Evolutionary conservation across 1,140 invertebrate genomes (phyloP), one percentile per base, ranked within the genome.

Genomic region (Neodiprion pinetum): DNA sequence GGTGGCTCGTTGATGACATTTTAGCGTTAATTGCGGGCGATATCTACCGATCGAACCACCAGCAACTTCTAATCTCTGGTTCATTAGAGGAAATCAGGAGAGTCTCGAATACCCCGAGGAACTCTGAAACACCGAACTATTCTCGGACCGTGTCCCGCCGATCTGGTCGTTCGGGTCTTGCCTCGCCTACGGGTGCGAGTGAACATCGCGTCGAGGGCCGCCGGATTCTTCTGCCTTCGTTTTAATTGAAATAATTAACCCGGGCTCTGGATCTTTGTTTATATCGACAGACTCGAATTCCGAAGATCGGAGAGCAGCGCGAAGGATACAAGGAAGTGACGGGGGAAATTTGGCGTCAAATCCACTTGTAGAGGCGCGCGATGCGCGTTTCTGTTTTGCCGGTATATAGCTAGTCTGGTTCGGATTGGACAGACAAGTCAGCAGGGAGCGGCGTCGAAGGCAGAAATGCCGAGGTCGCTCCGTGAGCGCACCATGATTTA

Each of bases 401-500:
- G 28, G 28, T 40, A 40, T 40, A 61, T 61, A 61, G 53, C 4
- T 17, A 17, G 53, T 17, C 53, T 9, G n/a, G 53, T 12, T 61
- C 53, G 53, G 53, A 61, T 17, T 61, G 53, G 53, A 61, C 53
- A 61, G 53, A 61, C 53, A 61, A 61, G 53, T 70, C 73, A 76
- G 78, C 73, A 79, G 76, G 70, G 76, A 72, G 67, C 77, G 72
- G 74, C 71, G 74, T 68, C 73, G 66, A 68, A 72, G 74, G 80
- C 73, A 83, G 80, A 84, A 85, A 85, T 84, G 81, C 80, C 79
- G 80, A 80, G 80, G 80, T 80, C 78, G 76, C 50, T 72, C 74
- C 72, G 76, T 70, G 76, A 76, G 75, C 80, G 77, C 79, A 68
- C 74, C 78, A 87, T 88, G 87, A 88, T 88, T 88, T 88, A 88